Evolutionary conservation across 2,888 invertebrate genomes (phyloP).

Genomic region (Sminthurinus aureus): DNA sequence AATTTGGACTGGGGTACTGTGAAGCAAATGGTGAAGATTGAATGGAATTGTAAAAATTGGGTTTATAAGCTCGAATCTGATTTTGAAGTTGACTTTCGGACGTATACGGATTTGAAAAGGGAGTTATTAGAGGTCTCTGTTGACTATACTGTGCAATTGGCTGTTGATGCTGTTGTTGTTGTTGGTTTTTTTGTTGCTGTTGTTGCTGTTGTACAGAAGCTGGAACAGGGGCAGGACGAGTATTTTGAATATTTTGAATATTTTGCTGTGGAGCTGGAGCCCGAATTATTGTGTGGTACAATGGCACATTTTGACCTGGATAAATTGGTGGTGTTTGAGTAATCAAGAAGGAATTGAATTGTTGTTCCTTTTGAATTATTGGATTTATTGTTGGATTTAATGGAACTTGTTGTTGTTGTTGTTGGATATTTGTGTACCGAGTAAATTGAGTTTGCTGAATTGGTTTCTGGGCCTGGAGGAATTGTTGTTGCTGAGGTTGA

Average conservation of each 20-base stretch:
- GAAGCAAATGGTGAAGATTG: background rate
- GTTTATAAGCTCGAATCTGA: no score
- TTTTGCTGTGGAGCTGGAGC: background rate
- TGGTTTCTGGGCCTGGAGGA: background rate
- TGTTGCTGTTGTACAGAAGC: background rate
- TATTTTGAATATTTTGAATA: background rate
- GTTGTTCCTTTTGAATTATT: background rate
- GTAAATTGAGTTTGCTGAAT: background rate
- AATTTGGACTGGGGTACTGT: background rate
- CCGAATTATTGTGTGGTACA: background rate
- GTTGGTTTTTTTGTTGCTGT: conserved; percentile 11
- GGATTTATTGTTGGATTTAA: background rate
- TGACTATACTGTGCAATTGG: background rate
- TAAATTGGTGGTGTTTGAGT: background rate
- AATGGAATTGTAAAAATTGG: no score
- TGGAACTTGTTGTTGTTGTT: background rate
- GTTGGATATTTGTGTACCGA: background rate
- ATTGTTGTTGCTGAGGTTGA: background rate
- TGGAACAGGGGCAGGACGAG: background rate
- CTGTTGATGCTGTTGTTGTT: background rate
- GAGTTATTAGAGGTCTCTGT: background rate
- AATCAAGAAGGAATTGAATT: background rate
- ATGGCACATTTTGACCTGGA: background rate
- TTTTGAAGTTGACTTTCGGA: no score
- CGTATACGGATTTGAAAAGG: no score